A percentile compares a stretch with the other conserved stretches of the same genome.
Evolutionary conservation across 1,140 invertebrate species (phyloP).

Genomic region (Choristoneura fumiferana): DNA sequence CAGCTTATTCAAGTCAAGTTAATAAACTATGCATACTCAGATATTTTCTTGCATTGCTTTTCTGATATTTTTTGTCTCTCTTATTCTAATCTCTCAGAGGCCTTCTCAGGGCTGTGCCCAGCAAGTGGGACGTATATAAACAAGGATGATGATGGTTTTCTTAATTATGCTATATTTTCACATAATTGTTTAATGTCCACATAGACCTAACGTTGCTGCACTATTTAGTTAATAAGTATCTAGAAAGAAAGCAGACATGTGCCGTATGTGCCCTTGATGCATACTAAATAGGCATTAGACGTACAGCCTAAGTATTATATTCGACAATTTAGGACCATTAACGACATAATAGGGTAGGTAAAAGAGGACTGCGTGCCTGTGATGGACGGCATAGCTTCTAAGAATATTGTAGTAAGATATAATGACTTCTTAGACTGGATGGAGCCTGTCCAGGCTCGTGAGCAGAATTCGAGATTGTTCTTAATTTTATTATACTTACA

Average conservation of each 20-base stretch:
- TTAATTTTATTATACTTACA: conserved; percentile 8
- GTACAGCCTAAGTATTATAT: conserved; percentile 20
- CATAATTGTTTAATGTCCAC: no score
- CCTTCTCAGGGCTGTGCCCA: no score
- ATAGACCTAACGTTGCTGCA: no score
- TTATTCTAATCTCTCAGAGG: no score
- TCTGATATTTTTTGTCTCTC: no score
- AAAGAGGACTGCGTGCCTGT: conserved; percentile 3
- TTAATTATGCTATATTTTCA: no score
- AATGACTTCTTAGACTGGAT: conserved; percentile 17
- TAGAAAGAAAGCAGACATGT: background rate
- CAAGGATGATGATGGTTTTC: no score
- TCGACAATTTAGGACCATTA: conserved; percentile 34
- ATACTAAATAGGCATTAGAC: conserved; percentile 25
- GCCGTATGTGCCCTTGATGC: conserved; percentile 19
- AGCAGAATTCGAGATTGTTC: conserved; percentile 2
- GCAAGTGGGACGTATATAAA: no score
- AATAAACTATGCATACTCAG: no score
- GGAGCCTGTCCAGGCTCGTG: background rate
- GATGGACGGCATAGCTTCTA: conserved; percentile 19
- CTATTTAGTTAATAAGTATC: background rate
- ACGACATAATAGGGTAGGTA: background rate
- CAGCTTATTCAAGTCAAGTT: no score
- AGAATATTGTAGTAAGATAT: conserved; percentile 22
- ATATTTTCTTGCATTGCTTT: no score